A percentile compares a stretch with the other conserved stretches of the same genome.
Evolutionary conservation across 2,113 vertebrate species (phyloP).

Genomic region (Hypanus sabinus): DNA sequence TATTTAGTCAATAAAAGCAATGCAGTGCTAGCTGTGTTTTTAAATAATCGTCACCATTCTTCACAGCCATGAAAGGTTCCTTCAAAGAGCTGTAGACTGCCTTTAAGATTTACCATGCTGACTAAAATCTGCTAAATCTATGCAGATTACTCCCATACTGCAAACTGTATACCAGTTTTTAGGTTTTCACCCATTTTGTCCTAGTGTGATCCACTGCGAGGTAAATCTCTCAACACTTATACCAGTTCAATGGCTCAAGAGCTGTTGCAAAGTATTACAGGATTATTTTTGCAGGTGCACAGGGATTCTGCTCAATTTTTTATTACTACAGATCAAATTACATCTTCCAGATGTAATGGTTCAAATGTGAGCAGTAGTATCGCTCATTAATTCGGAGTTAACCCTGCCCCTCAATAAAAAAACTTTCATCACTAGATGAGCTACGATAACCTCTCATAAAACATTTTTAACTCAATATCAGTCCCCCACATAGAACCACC

Average conservation of each 20-base stretch:
- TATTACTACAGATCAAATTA: slow-evolving; percentile 1
- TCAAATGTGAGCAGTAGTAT: background rate
- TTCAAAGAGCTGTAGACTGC: too few species aligned
- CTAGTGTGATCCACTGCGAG: background rate
- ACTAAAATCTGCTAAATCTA: background rate
- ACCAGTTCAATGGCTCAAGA: background rate
- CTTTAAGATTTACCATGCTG: background rate
- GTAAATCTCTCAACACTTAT: background rate
- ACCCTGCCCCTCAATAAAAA: background rate
- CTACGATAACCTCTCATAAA: background rate
- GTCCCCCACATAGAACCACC: background rate
- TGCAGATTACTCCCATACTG: background rate
- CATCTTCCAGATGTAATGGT: background rate
- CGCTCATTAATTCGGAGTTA: background rate
- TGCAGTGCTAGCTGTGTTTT: too few species aligned
- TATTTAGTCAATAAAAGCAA: too few species aligned
- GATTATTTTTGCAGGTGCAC: background rate
- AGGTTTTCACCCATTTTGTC: background rate
- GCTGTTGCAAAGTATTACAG: background rate
- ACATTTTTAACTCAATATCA: background rate
- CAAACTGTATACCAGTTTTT: background rate
- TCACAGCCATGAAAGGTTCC: too few species aligned
- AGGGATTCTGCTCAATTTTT: background rate
- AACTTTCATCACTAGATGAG: background rate
- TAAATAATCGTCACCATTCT: too few species aligned